These are phyloP conservation scores for Lipophrys pholis DNA, from an alignment of 2,113 vertebrate species.

Conservation along the genomic window DNA sequence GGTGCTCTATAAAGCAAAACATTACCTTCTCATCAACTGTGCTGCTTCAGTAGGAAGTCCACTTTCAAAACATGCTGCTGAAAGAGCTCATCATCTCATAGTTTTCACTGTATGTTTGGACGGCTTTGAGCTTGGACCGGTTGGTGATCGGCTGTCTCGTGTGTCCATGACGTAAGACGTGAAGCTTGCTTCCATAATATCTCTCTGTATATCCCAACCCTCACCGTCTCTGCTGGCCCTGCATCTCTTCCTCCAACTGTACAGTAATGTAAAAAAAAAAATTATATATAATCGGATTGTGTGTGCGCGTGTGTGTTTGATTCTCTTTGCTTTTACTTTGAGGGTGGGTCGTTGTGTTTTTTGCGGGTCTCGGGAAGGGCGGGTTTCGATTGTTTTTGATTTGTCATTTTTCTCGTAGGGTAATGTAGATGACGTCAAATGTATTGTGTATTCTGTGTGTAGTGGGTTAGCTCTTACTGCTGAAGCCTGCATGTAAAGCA, in stretches of 20 bases:
- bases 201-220: conserved; percentile 44
- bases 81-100: conserved; percentile 22
- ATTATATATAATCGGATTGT: conserved; percentile 68
- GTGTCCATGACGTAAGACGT: conserved; percentile 57
- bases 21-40: conserved; percentile 13
- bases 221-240: conserved; percentile 58
- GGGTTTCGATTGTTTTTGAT: conserved; percentile 54
- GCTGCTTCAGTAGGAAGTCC: conserved; percentile 11
- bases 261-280: conserved; percentile 80
- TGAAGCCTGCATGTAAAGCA: conserved; percentile 72
- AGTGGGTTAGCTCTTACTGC: conserved; percentile 76
- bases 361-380: conserved; percentile 20
- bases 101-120: conserved; percentile 34
- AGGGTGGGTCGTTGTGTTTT: conserved; percentile 38
- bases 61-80: conserved; percentile 13
- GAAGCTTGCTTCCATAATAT: conserved; percentile 44
- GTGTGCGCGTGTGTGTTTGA: conserved; percentile 60
- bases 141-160: conserved; percentile 59
- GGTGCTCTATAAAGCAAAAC: conserved; percentile 48
- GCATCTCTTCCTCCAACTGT: conserved; percentile 68
- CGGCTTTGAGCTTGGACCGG: conserved; percentile 35
- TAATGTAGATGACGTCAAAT: conserved; percentile 65
- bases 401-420: conserved; percentile 67
- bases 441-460: conserved; percentile 73
- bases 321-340: conserved; percentile 56